Conservation (phyloP, 2,797 vertebrate genomes). For the Enteromius radiatus region DNA sequence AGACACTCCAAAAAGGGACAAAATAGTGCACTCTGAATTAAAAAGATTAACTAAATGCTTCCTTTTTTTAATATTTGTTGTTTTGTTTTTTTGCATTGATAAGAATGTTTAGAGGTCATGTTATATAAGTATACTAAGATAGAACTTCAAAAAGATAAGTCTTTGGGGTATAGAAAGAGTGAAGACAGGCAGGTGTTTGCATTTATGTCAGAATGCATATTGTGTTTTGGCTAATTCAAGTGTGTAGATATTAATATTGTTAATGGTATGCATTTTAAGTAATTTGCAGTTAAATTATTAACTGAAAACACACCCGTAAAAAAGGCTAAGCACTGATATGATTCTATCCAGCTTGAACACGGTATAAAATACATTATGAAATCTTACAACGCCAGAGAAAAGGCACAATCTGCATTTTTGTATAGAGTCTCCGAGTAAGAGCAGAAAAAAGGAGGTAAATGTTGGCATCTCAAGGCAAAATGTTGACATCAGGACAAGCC, state of each 20-base stretch:
- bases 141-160: conserved; percentile 2
- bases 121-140: background rate
- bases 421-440: background rate
- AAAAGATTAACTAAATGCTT: background rate
- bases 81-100: background rate
- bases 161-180: conserved; percentile 30
- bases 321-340: background rate
- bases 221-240: background rate
- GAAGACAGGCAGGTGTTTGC: background rate
- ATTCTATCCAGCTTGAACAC: background rate
- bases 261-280: background rate
- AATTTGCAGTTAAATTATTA: background rate
- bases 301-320: background rate
- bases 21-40: conserved; percentile 38
- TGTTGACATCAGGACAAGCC: conserved; percentile 9
- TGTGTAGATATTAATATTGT: background rate
- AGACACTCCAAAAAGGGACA: conserved; percentile 3
- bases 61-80: background rate
- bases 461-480: conserved; percentile 42
- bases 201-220: background rate
- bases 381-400: background rate
- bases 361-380: conserved; percentile 6
- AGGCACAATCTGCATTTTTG: conserved; percentile 40
- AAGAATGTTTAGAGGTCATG: background rate
- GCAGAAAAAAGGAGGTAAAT: conserved; percentile 38